These are phyloP conservation scores for Drosophila neonasuta DNA, from an alignment of 2,888 invertebrate species.

Conservation along the genomic window DNA sequence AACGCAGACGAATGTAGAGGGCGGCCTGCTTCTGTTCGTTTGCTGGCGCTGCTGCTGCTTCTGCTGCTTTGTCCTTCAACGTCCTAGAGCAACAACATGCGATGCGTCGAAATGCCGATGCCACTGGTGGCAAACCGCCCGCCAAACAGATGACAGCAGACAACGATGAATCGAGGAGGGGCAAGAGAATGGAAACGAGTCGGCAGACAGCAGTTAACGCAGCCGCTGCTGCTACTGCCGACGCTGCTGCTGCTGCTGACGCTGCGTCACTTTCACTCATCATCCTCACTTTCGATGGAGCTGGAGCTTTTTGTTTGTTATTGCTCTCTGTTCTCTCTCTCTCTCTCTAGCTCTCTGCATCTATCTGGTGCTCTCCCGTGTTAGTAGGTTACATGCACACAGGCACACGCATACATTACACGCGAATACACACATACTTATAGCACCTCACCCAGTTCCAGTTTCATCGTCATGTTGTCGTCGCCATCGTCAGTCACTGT, in stretches of 20 bases:
- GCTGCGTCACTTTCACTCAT: conserved; percentile 66
- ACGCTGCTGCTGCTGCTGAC: conserved; percentile 32
- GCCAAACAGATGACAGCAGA: conserved; percentile 78
- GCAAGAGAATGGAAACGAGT: conserved; percentile 8
- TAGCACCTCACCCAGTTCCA: conserved; percentile 23
- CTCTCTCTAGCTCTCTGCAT: conserved; percentile 3
- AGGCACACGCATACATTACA: conserved; percentile 5
- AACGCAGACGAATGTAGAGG: conserved; percentile 41
- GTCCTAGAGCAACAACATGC: conserved; percentile 67
- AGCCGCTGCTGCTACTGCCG: conserved; percentile 3
- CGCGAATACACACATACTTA: not conserved
- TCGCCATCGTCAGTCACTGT: conserved; percentile 40
- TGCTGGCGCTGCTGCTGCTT: conserved; percentile 16
- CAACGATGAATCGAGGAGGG: conserved; percentile 48
- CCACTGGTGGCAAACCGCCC: conserved; percentile 76
- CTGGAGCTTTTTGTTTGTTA: conserved; percentile 47
- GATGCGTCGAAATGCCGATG: conserved; percentile 51
- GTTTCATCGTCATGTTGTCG: conserved; percentile 33
- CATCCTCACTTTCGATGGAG: conserved; percentile 50
- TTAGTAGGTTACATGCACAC: conserved; percentile 62
- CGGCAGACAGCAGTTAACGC: conserved; percentile 42
- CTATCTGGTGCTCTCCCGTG: conserved; percentile 23
- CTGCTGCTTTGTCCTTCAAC: conserved; percentile 70
- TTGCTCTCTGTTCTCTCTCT: conserved; percentile 19
- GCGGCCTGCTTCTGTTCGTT: conserved; percentile 10